Percentiles rank a stretch among this genome's conserved stretches.
Conservation (phyloP, 1,140 invertebrate species). For the Oryctes rhinoceros region DNA sequence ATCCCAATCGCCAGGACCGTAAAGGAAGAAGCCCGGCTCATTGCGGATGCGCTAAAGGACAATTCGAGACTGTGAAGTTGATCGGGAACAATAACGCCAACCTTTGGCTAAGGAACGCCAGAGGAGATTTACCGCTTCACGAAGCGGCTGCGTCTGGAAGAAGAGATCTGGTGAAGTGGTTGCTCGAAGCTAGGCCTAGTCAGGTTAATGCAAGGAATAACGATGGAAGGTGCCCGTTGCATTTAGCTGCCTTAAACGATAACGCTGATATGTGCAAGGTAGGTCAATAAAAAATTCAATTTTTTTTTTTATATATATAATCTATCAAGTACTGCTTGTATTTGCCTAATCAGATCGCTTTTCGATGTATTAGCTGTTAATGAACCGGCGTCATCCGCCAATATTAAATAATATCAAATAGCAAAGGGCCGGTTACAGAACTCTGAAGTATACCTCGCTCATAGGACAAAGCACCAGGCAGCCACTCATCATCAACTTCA, state of each 20-base stretch:
- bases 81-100: conserved; percentile 84
- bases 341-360: too few relatives aligned
- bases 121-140: conserved; percentile 91
- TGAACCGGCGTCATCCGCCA: too few relatives aligned
- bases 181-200: conserved; percentile 81
- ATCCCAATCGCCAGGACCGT: conserved; percentile 90
- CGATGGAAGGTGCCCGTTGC: conserved; percentile 90
- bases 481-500: too few relatives aligned
- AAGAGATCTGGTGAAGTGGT: conserved; percentile 86
- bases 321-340: too few relatives aligned
- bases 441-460: too few relatives aligned
- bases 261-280: conserved; percentile 93
- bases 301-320: too few relatives aligned
- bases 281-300: conserved; percentile 33
- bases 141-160: conserved; percentile 93
- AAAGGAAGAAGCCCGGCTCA: conserved; percentile 84
- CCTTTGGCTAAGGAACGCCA: conserved; percentile 90
- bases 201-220: conserved; percentile 90
- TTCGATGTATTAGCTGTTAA: too few relatives aligned
- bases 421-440: too few relatives aligned
- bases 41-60: conserved; percentile 96
- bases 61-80: conserved; percentile 83
- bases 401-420: too few relatives aligned
- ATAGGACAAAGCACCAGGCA: too few relatives aligned
- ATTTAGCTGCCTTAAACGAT: conserved; percentile 93